Evolutionary conservation across 2,888 invertebrate genomes (phyloP), one percentile per base, ranked within the genome.

Genomic region (Hypomecis atomaria): DNA sequence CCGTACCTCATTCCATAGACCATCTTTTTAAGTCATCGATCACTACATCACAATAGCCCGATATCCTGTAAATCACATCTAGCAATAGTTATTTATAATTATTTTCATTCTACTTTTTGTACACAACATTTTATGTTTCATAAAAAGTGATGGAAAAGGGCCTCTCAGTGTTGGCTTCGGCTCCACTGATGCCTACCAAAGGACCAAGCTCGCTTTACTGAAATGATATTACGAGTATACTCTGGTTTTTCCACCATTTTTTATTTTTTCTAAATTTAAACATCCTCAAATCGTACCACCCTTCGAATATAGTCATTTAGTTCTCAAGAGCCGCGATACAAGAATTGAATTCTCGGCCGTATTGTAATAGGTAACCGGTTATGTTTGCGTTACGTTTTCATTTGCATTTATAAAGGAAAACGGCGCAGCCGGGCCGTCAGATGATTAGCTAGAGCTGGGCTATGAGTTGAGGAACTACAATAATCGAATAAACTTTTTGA

Each of bases 351-450:
- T 66, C 69, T 66, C 63, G 44, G 45, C 47, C 62, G 64, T 69
- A 70, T 66, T 67, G 69, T 71, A 68, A 71, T 71, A n/a, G n/a
- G n/a, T n/a, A 73, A 67, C 71, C 49, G 62, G 72, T 59, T 70
- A 68, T 68, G 68, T 68, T 67, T 69, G 61, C 65, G 65, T 68
- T 70, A 63, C 59, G 52, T 45, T 67, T 66, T 64, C 66, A 72
- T 73, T 73, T 72, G 72, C 73, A 73, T 73, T 69, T 70, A 69
- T 69, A 69, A 71, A 68, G 71, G 71, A 68, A 71, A 62, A 67
- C 53, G 60, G 53, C 9, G 38, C 37, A 45, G 55, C 36, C 40
- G 44, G 49, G 37, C 23, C 44, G 33, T 61, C 58, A 60, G 40
- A 58, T 57, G 45, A 55, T 69, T 37, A 40, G 23, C 23, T 45